Base-by-base conservation (phyloP, 1,140 invertebrate genomes). In the Sipha flava region DNA sequence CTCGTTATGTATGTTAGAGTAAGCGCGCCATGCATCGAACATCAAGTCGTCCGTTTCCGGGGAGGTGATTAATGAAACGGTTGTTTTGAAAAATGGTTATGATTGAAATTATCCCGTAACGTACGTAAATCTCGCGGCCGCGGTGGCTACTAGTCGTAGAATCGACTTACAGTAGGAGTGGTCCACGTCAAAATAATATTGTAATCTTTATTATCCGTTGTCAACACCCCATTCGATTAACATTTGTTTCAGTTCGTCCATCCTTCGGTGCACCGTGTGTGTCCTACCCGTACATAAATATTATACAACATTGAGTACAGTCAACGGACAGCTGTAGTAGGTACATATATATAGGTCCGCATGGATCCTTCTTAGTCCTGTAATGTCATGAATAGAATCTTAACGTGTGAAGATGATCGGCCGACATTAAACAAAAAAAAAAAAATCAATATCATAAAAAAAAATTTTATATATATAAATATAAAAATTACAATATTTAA, bases 121-220 rank as follows among this genome's bases (percentile, higher is more conserved):
- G 34, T 43, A 1, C 62, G 34, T 62, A 62, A 62, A 34, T 64
- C 34, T 21, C 18, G 40, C 2, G 12, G 40, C 10, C 37, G 37
- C 12, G 64, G 23, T 45, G 34, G 73, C 73, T 77, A 77, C 73
- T 21, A 75, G 70, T 75, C 29, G 31, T 54, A 75, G 31, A n/a
- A 73, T 73, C 2, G 34, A 59, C 59, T 26, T 57, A 21, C 34
- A 43, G 52, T 37, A 59, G 72, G 72, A 59, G 72, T 59, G 72
- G 72, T 52, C 59, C 72, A 77, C 34, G 72, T 77, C 72, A 59
- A 59, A 77, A 77, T 59, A 77, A 77, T 59, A 40, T 59, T n/a
- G 23, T 77, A 54, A 34, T 75, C 47, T 75, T 54, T 77, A 77
- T 77, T 37, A 59, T 37, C 47, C 72, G 72, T 57, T 77, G 72